Conservation (phyloP, 2,888 invertebrate genomes). For the Odontocerum albicorne region DNA sequence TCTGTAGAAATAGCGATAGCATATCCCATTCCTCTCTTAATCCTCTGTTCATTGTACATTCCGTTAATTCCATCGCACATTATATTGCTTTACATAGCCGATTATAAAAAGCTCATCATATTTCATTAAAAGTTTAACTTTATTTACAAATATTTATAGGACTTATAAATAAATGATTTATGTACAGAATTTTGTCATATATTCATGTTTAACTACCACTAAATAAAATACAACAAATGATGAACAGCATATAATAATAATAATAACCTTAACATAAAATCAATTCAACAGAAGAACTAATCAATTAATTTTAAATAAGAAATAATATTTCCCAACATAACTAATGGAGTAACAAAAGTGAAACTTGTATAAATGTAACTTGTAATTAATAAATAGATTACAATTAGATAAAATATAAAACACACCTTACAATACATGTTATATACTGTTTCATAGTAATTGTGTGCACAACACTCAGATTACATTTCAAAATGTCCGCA, state of each 20-base stretch:
- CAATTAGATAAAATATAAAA: slow-evolving; percentile 13
- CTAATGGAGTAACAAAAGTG: slow-evolving; percentile 1
- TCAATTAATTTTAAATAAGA: slow-evolving; percentile 1
- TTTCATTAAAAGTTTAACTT: slow-evolving; percentile 26
- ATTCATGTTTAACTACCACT: slow-evolving; percentile 13
- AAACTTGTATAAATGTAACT: slow-evolving; percentile 1
- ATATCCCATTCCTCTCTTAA: slow-evolving; percentile 5
- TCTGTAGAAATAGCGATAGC: slow-evolving; percentile 14
- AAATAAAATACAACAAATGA: slow-evolving; percentile 8
- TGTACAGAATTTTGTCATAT: slow-evolving; percentile 24
- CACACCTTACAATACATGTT: background rate
- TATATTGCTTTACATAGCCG: slow-evolving; percentile 19
- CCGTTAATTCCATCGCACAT: slow-evolving; percentile 10
- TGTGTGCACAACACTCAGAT: too few species aligned
- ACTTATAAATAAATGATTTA: slow-evolving; percentile 28
- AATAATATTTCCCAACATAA: slow-evolving; percentile 1
- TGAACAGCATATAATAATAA: too few species aligned
- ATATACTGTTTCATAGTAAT: too few species aligned
- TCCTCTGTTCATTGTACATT: slow-evolving; percentile 22
- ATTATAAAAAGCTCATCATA: slow-evolving; percentile 26
- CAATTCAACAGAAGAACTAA: slow-evolving; percentile 1
- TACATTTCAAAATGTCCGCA: background rate
- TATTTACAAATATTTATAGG: slow-evolving; percentile 29
- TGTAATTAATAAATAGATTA: slow-evolving; percentile 19
- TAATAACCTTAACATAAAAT: slow-evolving; percentile 16